A percentile compares a stretch with the other conserved stretches of the same genome.
phyloP scores from a whole-genome alignment of 1,140 invertebrate species.

The Halesus radiatus region DNA sequence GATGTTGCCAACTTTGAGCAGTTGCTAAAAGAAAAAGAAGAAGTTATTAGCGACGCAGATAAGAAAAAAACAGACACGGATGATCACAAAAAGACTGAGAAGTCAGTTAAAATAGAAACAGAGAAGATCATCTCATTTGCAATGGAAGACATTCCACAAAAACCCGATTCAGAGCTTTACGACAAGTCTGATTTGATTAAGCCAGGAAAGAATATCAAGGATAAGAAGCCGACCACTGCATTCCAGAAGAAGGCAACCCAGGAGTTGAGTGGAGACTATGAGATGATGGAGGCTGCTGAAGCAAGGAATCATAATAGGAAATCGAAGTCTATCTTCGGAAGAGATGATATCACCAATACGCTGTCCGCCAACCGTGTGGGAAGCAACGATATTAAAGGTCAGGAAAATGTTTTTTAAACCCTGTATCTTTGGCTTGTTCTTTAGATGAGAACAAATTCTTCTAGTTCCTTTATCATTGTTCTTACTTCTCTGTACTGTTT shows the following conservation, averaged over 20 bases:
- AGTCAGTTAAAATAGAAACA: slow-evolving; percentile 58
- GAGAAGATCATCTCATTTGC: slow-evolving; percentile 68
- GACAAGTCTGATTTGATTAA: slow-evolving; percentile 60
- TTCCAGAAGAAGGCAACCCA: slow-evolving; percentile 64
- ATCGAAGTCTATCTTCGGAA: slow-evolving; percentile 61
- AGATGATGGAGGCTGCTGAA: slow-evolving; percentile 74
- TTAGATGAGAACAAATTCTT: too few species aligned
- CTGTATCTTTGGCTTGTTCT: too few species aligned
- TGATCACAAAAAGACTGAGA: slow-evolving; percentile 28
- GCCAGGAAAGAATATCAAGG: slow-evolving; percentile 69
- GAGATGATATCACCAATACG: slow-evolving; percentile 61
- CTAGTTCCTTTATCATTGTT: too few species aligned
- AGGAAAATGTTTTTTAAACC: too few species aligned
- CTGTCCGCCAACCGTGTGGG: slow-evolving; percentile 69
- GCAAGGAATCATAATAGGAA: slow-evolving; percentile 68
- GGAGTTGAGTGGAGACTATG: slow-evolving; percentile 67
- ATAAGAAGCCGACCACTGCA: slow-evolving; percentile 67
- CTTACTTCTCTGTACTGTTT: background rate
- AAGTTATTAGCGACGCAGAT: slow-evolving; percentile 49
- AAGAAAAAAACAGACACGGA: slow-evolving; percentile 56
- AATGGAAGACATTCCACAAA: slow-evolving; percentile 67
- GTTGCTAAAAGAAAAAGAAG: slow-evolving; percentile 39
- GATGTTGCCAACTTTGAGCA: slow-evolving; percentile 45
- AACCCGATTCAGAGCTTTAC: slow-evolving; percentile 61
- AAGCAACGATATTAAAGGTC: slow-evolving; percentile 64